phyloP scores from a whole-genome alignment of 2,797 vertebrate species.

The Petrocephalus sullivani region DNA sequence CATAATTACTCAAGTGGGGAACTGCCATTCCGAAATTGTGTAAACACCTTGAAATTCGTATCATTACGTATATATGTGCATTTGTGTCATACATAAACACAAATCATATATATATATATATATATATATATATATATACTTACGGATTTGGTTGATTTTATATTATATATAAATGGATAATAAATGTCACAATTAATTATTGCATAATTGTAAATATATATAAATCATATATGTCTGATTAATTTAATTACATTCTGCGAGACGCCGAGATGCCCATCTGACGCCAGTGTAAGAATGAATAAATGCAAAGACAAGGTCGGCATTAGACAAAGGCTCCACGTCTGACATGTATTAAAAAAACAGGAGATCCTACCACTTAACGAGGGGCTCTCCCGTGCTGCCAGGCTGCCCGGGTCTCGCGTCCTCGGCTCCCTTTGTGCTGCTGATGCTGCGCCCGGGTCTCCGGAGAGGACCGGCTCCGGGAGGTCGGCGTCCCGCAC shows the following conservation, averaged over 20 bases:
- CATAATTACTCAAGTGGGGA: not conserved
- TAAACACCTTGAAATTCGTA: not conserved
- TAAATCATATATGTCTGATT: not conserved
- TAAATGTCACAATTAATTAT: not conserved
- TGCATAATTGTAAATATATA: not conserved
- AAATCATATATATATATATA: not conserved
- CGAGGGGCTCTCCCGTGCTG: not conserved
- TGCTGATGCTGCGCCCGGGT: slow-evolving; percentile 68
- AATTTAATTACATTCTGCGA: not conserved
- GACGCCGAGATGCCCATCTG: not conserved
- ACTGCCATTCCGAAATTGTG: not conserved
- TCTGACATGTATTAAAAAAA: slow-evolving; percentile 25
- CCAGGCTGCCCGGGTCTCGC: slow-evolving; percentile 13
- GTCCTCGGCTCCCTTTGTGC: slow-evolving; percentile 56
- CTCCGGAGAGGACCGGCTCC: slow-evolving; percentile 21
- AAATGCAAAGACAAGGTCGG: slow-evolving; percentile 59
- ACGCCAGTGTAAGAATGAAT: not conserved
- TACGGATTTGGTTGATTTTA: not conserved
- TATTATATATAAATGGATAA: not conserved
- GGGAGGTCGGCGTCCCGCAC: slow-evolving; percentile 44
- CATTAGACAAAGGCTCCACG: slow-evolving; percentile 32
- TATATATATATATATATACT: not conserved
- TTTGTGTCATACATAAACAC: not conserved
- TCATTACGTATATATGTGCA: not conserved
- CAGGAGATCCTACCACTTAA: slow-evolving; percentile 33